Conservation (phyloP, 2,888 invertebrate genomes). For the Pemphredon lugubris region DNA sequence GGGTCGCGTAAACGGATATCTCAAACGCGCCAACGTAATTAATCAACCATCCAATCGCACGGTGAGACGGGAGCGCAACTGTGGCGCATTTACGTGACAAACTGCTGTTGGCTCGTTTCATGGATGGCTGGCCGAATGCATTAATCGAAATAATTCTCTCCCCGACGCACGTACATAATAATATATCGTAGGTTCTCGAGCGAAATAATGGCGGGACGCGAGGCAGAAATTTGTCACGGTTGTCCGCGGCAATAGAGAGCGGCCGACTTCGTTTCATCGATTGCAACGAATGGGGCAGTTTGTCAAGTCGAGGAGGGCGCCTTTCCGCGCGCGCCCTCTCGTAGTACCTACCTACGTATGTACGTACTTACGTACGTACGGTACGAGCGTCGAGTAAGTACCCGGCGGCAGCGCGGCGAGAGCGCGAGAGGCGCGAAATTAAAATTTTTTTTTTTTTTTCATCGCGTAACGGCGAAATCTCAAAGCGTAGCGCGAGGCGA, state of each 20-base stretch:
- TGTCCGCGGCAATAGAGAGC: constrained; percentile 28
- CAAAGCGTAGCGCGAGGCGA: constrained; percentile 11
- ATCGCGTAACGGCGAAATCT: too few relatives aligned
- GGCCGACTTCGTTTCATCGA: constrained; percentile 47
- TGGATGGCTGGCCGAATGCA: constrained; percentile 2
- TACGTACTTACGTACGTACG: background rate
- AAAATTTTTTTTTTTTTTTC: too few relatives aligned
- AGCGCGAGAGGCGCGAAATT: background rate
- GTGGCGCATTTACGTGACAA: too few relatives aligned
- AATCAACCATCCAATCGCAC: too few relatives aligned
- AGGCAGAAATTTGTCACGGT: constrained; percentile 47
- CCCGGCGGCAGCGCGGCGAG: too few relatives aligned
- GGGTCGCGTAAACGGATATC: too few relatives aligned
- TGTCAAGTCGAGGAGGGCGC: constrained; percentile 43
- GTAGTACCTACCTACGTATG: too few relatives aligned
- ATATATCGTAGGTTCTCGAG: background rate
- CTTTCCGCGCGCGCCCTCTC: constrained; percentile 17
- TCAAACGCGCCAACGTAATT: too few relatives aligned
- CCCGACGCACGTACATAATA: constrained; percentile 2
- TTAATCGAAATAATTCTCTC: constrained; percentile 25
- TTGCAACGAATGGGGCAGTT: constrained; percentile 52
- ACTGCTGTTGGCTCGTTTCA: background rate
- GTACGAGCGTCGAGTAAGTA: too few relatives aligned
- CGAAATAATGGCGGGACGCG: constrained; percentile 13
- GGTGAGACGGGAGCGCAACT: too few relatives aligned